Conservation (phyloP, 2,797 vertebrate genomes). For the Pseudochaenichthys georgianus region DNA sequence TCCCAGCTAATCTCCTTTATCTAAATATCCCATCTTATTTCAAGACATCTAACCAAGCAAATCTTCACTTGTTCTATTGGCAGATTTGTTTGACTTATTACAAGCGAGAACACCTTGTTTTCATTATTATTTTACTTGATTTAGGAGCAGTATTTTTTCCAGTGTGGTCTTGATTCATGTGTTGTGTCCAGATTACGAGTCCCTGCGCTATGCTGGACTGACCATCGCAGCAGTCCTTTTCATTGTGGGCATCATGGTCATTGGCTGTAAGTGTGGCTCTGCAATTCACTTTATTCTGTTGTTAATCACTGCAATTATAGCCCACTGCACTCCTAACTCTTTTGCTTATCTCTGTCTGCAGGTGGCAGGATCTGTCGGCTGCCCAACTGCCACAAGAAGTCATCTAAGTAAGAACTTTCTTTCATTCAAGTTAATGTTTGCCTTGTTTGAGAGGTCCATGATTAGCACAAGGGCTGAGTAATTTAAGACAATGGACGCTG, state of each 20-base stretch:
- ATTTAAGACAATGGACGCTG: slow-evolving; percentile 23
- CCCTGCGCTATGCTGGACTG: slow-evolving; percentile 71
- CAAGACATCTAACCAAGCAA: too few species aligned
- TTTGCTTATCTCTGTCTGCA: slow-evolving; percentile 33
- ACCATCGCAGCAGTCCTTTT: slow-evolving; percentile 79
- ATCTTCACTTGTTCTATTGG: too few species aligned
- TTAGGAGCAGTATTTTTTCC: too few species aligned
- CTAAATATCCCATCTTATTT: too few species aligned
- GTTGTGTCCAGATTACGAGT: slow-evolving; percentile 74
- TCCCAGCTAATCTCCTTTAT: too few species aligned
- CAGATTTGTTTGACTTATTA: too few species aligned
- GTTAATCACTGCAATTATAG: not conserved
- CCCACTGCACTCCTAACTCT: not conserved
- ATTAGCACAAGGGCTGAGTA: slow-evolving; percentile 23
- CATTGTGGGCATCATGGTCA: slow-evolving; percentile 79
- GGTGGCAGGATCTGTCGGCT: slow-evolving; percentile 73
- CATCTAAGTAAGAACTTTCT: slow-evolving; percentile 74
- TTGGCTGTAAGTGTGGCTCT: slow-evolving; percentile 78
- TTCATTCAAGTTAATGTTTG: not conserved
- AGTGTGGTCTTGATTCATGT: slow-evolving; percentile 15
- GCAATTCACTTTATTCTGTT: not conserved
- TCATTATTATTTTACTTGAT: too few species aligned
- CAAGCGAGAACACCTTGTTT: too few species aligned
- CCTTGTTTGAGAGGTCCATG: slow-evolving; percentile 9
- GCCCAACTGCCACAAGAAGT: slow-evolving; percentile 64